Evolutionary conservation across 2,797 vertebrate genomes (phyloP), one percentile per base, ranked within the genome.

Genomic region (Xerus rutilus): DNA sequence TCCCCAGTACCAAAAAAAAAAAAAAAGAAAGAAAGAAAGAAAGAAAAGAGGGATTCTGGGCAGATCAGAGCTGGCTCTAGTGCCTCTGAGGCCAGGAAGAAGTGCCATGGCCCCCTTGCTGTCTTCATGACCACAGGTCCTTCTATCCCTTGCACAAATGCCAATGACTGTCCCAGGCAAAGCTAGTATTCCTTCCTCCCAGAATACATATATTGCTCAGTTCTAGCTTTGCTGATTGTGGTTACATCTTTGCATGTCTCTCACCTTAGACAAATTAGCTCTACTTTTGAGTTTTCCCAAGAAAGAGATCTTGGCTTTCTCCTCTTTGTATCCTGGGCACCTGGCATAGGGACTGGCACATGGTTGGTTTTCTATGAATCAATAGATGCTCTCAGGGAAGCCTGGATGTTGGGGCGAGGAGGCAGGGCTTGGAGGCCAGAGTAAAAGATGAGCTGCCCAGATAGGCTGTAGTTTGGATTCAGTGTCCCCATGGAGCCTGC

Each of bases 361-460:
- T 21, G 28, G 67, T 92, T 83, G 90, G 73, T 52, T 93, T 95
- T 89, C 91, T 91, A 15, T 85, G 76, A 94, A 45, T 92, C 87
- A 82, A 92, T 74, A 73, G 77, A 11, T 65, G n/a, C 57, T 59
- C 20, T 72, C 25, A 30, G 54, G 77, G 52, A 87, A 35, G 21
- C 20, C 69, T 83, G 57, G 62, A 59, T 88, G 57, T 70, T 83
- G 14, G 14, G 32, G 65, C 5, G 13, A 39, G 45, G 15, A 5
- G 45, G 45, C 14, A 32, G 7, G 7, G 15, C 9, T 59, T 49
- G n/a, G 47, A 87, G 35, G 57, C 69, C 69, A 18, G 45, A 82
- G 21, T 52, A 67, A 78, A 90, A 78, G 88, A 32, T n/a, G 13
- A 54, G 72, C 57, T 67, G 32, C 32, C 82, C 28, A 67, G 76